These are phyloP conservation scores for Limnephilus rhombicus DNA, from an alignment of 2,888 invertebrate genomes.

Conservation along the genomic window DNA sequence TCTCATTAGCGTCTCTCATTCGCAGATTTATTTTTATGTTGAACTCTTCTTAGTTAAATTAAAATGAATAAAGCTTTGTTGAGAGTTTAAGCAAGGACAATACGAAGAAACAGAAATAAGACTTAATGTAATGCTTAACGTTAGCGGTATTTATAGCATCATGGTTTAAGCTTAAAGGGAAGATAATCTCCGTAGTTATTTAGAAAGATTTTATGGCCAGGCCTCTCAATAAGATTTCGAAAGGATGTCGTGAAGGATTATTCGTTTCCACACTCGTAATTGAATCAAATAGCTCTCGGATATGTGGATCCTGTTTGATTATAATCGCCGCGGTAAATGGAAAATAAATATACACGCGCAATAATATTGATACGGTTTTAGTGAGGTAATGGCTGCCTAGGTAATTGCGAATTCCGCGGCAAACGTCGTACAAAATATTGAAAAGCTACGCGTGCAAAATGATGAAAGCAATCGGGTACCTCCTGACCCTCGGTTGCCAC, in stretches of 20 bases:
- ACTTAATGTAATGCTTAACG: background rate
- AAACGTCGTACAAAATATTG: background rate
- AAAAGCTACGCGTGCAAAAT: conserved; percentile 9
- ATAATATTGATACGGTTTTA: conserved; percentile 38
- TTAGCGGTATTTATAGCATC: background rate
- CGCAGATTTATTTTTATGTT: conserved; percentile 11
- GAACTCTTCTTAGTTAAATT: conserved; percentile 2
- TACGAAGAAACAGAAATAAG: background rate
- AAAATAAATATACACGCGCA: conserved; percentile 13
- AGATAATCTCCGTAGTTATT: background rate
- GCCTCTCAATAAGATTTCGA: conserved; percentile 9
- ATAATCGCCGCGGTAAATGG: conserved; percentile 14
- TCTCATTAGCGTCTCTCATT: background rate
- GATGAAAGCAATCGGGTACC: conserved; percentile 15
- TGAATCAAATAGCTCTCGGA: background rate
- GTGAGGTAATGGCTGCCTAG: conserved; percentile 11
- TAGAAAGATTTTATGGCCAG: background rate
- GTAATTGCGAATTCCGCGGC: conserved; percentile 14
- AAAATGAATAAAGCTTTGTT: background rate
- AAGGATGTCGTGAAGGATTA: conserved; percentile 14
- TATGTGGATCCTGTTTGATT: conserved; percentile 2
- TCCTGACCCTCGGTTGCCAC: conserved; percentile 23
- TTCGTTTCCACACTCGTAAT: background rate
- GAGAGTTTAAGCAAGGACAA: background rate
- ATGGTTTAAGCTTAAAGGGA: background rate